Conservation (phyloP, 2,888 invertebrate genomes). For the Reticulitermes lucifugus region DNA sequence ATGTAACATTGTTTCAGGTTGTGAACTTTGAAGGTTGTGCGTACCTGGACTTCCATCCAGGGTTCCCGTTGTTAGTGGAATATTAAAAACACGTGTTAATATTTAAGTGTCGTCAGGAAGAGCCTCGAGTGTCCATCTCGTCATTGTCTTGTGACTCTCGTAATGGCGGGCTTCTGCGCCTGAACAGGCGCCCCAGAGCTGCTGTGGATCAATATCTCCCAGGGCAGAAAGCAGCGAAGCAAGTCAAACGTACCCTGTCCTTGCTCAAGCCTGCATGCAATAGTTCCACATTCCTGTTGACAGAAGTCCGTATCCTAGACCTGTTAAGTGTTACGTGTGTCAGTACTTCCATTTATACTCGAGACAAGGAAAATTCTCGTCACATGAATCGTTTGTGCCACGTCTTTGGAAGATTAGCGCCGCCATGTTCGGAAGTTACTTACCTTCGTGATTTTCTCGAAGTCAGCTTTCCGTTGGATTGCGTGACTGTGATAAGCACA, state of each 20-base stretch:
- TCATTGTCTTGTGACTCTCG: background rate
- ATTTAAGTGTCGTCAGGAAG: too few relatives aligned
- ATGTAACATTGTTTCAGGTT: too few relatives aligned
- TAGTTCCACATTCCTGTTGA: constrained; percentile 17
- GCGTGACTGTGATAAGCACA: too few relatives aligned
- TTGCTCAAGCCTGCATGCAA: constrained; percentile 22
- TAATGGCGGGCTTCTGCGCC: constrained; percentile 3
- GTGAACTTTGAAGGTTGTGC: too few relatives aligned
- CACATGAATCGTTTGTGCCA: background rate
- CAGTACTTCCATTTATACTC: background rate
- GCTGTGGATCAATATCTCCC: constrained; percentile 45
- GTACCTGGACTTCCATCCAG: too few relatives aligned
- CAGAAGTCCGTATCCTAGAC: background rate
- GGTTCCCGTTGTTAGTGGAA: too few relatives aligned
- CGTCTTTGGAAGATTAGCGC: background rate
- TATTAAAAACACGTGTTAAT: too few relatives aligned
- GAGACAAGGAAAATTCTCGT: background rate
- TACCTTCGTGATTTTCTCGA: too few relatives aligned
- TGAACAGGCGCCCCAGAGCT: constrained; percentile 9
- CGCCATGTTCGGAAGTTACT: background rate
- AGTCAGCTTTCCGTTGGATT: too few relatives aligned
- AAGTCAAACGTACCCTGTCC: constrained; percentile 27
- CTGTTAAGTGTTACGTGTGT: background rate
- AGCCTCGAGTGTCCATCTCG: too few relatives aligned
- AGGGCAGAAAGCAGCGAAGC: background rate